Evolutionary conservation across 2,888 invertebrate species (phyloP).

Genomic region (Empis stercorea): DNA sequence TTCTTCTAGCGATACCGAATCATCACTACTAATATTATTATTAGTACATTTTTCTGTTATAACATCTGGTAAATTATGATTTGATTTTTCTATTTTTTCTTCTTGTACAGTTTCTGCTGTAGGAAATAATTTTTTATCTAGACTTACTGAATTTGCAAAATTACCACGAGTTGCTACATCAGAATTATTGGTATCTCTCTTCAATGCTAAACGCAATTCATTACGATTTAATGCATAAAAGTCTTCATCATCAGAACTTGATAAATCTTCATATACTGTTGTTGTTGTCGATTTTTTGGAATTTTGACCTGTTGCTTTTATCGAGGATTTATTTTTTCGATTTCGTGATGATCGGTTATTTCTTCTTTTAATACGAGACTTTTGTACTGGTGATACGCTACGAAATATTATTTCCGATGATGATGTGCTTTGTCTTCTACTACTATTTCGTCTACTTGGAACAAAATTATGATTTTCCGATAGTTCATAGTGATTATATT

Average conservation of each 20-base stretch:
- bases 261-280: conserved; percentile 7
- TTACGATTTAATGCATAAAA: conserved; percentile 21
- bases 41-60: neutral
- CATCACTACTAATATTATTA: conserved; percentile 6
- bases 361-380: too few relatives aligned
- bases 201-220: conserved; percentile 24
- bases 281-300: neutral
- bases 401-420: too few relatives aligned
- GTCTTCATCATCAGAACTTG: conserved; percentile 11
- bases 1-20: conserved; percentile 18
- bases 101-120: conserved; percentile 9
- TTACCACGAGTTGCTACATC: neutral
- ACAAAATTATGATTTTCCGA: neutral
- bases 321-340: conserved; percentile 3
- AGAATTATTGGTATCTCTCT: neutral
- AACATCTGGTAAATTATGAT: neutral
- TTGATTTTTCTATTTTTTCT: neutral
- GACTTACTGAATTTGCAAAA: conserved; percentile 1
- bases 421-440: too few relatives aligned
- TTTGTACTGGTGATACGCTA: too few relatives aligned
- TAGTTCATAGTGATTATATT: neutral
- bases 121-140: conserved; percentile 8
- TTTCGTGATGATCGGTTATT: neutral
- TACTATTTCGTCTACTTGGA: too few relatives aligned
- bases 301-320: too few relatives aligned